phyloP scores from a whole-genome alignment of 2,797 vertebrate species.

The Falco biarmicus region DNA sequence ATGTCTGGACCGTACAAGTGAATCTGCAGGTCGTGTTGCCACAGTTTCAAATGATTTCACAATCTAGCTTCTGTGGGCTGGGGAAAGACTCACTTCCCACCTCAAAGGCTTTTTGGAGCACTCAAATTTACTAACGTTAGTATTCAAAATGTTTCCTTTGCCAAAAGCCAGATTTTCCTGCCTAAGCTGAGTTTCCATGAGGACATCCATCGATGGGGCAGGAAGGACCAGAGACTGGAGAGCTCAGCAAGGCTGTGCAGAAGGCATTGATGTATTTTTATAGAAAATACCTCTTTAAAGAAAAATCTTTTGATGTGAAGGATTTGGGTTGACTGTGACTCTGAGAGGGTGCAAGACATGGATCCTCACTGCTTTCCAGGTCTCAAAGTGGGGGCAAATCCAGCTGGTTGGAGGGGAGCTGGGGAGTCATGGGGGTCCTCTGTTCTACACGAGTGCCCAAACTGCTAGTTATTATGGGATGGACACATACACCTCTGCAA shows the following conservation, averaged over 20 bases:
- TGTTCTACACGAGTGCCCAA: rapidly evolving
- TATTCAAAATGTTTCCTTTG: background rate
- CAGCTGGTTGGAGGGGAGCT: background rate
- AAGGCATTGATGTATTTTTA: background rate
- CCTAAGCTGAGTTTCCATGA: background rate
- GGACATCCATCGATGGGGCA: background rate
- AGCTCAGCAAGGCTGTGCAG: background rate
- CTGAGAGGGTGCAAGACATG: background rate
- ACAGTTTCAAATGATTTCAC: background rate
- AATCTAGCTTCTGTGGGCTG: background rate
- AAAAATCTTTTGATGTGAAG: background rate
- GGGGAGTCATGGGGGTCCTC: background rate
- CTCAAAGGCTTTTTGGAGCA: background rate
- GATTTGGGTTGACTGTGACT: background rate
- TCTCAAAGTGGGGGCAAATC: background rate
- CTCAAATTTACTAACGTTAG: background rate
- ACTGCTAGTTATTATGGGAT: background rate
- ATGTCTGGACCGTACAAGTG: background rate
- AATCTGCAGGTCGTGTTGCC: background rate
- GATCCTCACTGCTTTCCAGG: background rate
- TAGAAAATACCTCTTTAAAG: background rate
- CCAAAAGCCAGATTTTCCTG: background rate
- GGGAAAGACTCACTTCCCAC: background rate
- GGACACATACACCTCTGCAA: background rate
- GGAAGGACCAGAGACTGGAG: background rate